Percentiles rank a stretch among this genome's conserved stretches.
Evolutionary conservation across 92 coral and sea anemone genomes (phyloP).

Genomic region (Zoanthus solanderi): DNA sequence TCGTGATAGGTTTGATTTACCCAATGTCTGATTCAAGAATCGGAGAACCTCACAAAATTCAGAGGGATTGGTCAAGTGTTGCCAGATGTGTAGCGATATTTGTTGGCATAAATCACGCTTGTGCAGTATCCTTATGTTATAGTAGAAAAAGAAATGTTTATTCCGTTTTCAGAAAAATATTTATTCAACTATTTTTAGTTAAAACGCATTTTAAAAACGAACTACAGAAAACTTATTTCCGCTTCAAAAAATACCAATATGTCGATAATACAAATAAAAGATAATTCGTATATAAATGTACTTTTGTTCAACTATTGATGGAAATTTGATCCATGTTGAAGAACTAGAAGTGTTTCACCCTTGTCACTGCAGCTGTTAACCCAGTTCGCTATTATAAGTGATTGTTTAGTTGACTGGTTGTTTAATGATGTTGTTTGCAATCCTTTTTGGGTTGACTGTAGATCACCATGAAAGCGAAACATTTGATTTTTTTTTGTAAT

Average conservation of each 20-base stretch:
- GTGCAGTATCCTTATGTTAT: slow-evolving; percentile 92
- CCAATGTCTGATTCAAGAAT: slow-evolving; percentile 94
- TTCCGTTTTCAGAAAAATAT: slow-evolving; percentile 10
- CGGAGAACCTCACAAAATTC: slow-evolving; percentile 91
- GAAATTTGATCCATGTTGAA: too few species aligned
- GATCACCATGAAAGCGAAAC: background rate
- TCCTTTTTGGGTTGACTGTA: background rate
- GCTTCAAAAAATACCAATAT: too few species aligned
- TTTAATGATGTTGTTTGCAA: too few species aligned
- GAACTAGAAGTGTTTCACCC: background rate
- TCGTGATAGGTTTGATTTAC: slow-evolving; percentile 87
- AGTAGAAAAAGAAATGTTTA: background rate
- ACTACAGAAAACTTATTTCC: background rate
- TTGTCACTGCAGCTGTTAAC: background rate
- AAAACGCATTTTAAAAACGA: background rate
- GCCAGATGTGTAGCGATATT: slow-evolving; percentile 92
- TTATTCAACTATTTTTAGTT: background rate
- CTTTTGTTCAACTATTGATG: too few species aligned
- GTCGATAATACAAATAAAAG: too few species aligned
- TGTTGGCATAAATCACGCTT: slow-evolving; percentile 97
- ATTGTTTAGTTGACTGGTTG: background rate
- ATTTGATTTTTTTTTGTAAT: background rate
- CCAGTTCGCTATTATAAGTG: background rate
- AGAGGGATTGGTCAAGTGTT: slow-evolving; percentile 99
- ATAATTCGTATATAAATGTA: too few species aligned